Evolutionary conservation across 2,797 vertebrate species (phyloP).

Genomic region (Myotis daubentonii): DNA sequence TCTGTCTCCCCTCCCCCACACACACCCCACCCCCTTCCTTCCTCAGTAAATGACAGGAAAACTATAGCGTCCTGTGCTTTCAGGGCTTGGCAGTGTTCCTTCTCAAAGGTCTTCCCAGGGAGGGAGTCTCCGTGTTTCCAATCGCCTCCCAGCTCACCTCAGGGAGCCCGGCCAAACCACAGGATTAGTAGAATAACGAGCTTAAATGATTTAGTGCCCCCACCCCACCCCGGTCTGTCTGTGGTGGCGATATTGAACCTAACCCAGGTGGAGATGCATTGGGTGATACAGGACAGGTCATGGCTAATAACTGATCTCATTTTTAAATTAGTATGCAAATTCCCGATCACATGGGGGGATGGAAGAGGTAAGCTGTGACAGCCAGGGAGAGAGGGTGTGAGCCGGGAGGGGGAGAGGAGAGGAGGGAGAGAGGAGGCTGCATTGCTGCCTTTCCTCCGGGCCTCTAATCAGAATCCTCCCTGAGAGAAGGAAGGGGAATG

Average conservation of each 20-base stretch:
- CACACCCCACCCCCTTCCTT: background rate
- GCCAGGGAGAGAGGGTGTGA: background rate
- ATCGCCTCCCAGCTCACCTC: slow-evolving; percentile 85
- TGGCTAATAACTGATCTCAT: slow-evolving; percentile 77
- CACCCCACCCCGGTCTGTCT: slow-evolving; percentile 47
- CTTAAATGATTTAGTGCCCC: slow-evolving; percentile 83
- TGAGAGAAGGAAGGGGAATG: background rate
- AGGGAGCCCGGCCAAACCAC: slow-evolving; percentile 81
- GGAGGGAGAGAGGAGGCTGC: background rate
- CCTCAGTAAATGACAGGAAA: slow-evolving; percentile 64
- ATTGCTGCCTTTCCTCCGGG: too few species aligned
- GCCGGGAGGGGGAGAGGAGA: background rate
- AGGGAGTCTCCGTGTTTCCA: slow-evolving; percentile 84
- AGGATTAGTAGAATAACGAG: slow-evolving; percentile 86
- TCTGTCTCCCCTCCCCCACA: rapidly evolving
- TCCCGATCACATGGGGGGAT: slow-evolving; percentile 29
- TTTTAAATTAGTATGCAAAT: slow-evolving; percentile 82
- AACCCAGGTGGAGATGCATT: slow-evolving; percentile 78
- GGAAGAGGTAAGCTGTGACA: background rate
- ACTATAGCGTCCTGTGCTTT: slow-evolving; percentile 19
- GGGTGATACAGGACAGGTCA: slow-evolving; percentile 79
- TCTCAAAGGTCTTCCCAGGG: slow-evolving; percentile 81
- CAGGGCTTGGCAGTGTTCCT: slow-evolving; percentile 67
- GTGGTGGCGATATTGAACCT: slow-evolving; percentile 75
- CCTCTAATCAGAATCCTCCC: background rate